These are phyloP conservation scores for Tachystola acroxantha DNA, from an alignment of 2,888 invertebrate genomes.

Conservation along the genomic window DNA sequence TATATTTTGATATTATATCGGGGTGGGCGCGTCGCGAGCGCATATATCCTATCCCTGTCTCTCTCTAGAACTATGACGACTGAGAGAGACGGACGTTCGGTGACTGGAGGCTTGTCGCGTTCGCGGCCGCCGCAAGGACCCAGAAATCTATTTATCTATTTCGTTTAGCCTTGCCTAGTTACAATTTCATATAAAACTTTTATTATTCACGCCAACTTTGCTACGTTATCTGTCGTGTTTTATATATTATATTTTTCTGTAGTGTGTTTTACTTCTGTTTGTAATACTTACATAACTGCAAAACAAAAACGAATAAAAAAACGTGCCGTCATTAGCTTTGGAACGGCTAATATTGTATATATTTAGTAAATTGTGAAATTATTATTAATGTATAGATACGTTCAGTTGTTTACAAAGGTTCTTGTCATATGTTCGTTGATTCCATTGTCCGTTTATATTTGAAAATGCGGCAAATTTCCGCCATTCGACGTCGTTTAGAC, in stretches of 20 bases:
- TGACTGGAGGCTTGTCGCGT: too few relatives aligned
- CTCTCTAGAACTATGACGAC: too few relatives aligned
- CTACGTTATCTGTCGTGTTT: conserved; percentile 69
- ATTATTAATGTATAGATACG: conserved; percentile 61
- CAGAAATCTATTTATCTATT: conserved; percentile 46
- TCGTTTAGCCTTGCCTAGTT: conserved; percentile 59
- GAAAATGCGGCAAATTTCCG: too few relatives aligned
- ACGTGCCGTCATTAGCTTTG: conserved; percentile 47
- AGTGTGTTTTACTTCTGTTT: conserved; percentile 73
- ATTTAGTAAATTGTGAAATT: conserved; percentile 66
- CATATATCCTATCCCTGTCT: too few relatives aligned
- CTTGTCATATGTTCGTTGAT: conserved; percentile 40
- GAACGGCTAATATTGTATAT: conserved; percentile 61
- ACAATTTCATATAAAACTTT: conserved; percentile 51
- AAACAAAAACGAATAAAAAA: conserved; percentile 61
- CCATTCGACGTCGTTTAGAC: too few relatives aligned
- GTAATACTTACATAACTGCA: conserved; percentile 66
- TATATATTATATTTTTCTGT: conserved; percentile 67
- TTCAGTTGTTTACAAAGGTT: conserved; percentile 50
- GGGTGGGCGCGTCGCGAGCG: too few relatives aligned
- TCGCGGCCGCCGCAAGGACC: too few relatives aligned
- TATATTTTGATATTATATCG: conserved; percentile 57
- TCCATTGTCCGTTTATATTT: conserved; percentile 33
- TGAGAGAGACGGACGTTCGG: not conserved
- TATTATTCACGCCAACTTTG: conserved; percentile 56